phyloP scores from a whole-genome alignment of 2,888 invertebrate species.

The Aspidiotus destructor region DNA sequence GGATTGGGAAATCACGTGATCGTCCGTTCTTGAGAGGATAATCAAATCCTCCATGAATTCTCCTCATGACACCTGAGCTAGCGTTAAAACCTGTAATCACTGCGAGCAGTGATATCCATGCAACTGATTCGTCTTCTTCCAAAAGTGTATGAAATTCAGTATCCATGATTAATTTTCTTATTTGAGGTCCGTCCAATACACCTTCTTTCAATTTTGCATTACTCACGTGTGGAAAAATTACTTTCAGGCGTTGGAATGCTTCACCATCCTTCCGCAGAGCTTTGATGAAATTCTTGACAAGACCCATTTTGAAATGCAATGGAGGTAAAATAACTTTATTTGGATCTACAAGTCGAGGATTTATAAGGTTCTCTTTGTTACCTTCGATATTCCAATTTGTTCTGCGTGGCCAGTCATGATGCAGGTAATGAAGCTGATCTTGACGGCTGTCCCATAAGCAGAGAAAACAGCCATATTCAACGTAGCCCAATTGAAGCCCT shows the following conservation, averaged over 20 bases:
- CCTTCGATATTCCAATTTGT: too few species aligned
- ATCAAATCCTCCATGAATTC: too few species aligned
- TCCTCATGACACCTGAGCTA: too few species aligned
- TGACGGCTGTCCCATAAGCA: background rate
- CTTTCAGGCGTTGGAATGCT: background rate
- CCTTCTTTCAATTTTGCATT: background rate
- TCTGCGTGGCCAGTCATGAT: background rate
- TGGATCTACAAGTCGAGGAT: background rate
- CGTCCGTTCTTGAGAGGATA: too few species aligned
- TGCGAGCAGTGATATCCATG: too few species aligned
- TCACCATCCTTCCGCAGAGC: background rate
- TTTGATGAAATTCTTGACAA: background rate
- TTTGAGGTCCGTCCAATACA: background rate
- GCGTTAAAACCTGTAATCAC: too few species aligned
- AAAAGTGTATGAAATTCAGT: background rate
- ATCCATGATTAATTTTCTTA: background rate
- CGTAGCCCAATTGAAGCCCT: background rate
- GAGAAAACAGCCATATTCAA: background rate
- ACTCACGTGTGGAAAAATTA: background rate
- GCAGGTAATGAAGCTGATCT: background rate
- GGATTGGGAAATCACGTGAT: too few species aligned
- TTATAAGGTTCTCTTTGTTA: too few species aligned
- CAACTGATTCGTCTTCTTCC: too few species aligned
- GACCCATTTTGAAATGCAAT: background rate
- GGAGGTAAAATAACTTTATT: background rate